A percentile compares a stretch with the other conserved stretches of the same genome.
These are phyloP conservation scores for Enteromius afrohamiltoni DNA, from an alignment of 2,797 vertebrate genomes.

Conservation along the genomic window DNA sequence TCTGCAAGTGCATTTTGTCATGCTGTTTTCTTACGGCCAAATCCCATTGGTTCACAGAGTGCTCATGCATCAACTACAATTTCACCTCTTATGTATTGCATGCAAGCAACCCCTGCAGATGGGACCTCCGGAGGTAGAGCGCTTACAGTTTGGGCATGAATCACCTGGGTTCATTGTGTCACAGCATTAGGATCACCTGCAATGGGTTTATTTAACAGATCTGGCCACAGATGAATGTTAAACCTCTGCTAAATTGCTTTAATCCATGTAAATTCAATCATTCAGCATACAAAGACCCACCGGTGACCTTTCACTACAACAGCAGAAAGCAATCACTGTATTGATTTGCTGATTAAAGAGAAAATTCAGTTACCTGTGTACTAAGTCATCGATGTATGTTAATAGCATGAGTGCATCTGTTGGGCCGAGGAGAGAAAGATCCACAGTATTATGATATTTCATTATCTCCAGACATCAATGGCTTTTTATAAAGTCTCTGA, in stretches of 20 bases:
- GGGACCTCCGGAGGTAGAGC: constrained; percentile 20
- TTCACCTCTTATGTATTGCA: constrained; percentile 43
- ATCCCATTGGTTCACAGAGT: constrained; percentile 42
- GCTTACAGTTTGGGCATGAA: constrained; percentile 46
- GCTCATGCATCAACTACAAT: constrained; percentile 56
- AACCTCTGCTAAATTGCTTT: constrained; percentile 23
- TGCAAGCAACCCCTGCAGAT: constrained; percentile 47
- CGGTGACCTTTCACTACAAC: constrained; percentile 40
- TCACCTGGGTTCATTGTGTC: constrained; percentile 28
- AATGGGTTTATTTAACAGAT: constrained; percentile 51
- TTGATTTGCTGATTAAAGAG: constrained; percentile 36
- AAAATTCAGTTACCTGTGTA: constrained; percentile 4
- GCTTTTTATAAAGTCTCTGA: constrained; percentile 56
- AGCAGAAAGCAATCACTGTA: constrained; percentile 29
- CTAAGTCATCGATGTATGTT: constrained; percentile 14
- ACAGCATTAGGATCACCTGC: constrained; percentile 41
- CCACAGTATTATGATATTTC: constrained; percentile 41
- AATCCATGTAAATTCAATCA: constrained; percentile 55
- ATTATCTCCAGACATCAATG: constrained; percentile 47
- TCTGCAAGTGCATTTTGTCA: constrained; percentile 51
- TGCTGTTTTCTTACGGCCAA: constrained; percentile 46
- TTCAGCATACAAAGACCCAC: constrained; percentile 42
- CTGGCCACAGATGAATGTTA: constrained; percentile 28
- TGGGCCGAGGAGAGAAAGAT: constrained; percentile 10
- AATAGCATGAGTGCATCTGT: constrained; percentile 23